These are phyloP conservation scores for Halictus rubicundus DNA, from an alignment of 1,140 invertebrate species.

Conservation along the genomic window DNA sequence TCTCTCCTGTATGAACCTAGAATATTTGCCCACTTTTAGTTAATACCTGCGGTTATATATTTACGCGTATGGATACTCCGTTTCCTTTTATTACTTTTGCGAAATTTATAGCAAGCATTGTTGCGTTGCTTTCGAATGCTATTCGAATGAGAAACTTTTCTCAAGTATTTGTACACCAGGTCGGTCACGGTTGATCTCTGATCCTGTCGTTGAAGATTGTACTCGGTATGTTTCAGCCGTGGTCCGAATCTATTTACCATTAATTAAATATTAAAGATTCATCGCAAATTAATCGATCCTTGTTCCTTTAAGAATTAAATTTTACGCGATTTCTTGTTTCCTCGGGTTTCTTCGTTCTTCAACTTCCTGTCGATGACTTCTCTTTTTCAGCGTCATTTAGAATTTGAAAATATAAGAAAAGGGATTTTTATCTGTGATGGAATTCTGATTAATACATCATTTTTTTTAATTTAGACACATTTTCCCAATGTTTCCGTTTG, in stretches of 20 bases:
- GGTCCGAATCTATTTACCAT: conserved; percentile 3
- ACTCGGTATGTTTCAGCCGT: not conserved
- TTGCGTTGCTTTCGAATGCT: conserved; percentile 47
- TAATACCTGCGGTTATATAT: conserved; percentile 1
- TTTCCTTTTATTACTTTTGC: conserved; percentile 37
- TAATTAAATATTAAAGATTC: too few relatives aligned
- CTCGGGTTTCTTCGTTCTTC: too few relatives aligned
- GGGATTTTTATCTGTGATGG: not conserved
- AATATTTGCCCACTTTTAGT: not conserved
- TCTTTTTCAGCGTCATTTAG: not conserved
- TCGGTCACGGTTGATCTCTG: conserved; percentile 53
- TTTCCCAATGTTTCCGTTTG: not conserved
- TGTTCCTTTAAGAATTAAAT: not conserved
- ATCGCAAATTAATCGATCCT: too few relatives aligned
- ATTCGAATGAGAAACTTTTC: conserved; percentile 40
- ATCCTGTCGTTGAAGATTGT: not conserved
- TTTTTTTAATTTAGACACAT: not conserved
- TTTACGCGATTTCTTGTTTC: not conserved
- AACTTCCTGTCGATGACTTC: not conserved
- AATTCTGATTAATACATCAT: not conserved
- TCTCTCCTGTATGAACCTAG: not conserved
- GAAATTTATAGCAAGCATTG: conserved; percentile 61
- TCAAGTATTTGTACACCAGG: conserved; percentile 67
- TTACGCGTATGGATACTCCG: conserved; percentile 1
- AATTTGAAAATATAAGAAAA: too few relatives aligned